Evolutionary conservation across 2,797 vertebrate genomes (phyloP), one percentile per base, ranked within the genome.

Genomic region (Furcifer pardalis): DNA sequence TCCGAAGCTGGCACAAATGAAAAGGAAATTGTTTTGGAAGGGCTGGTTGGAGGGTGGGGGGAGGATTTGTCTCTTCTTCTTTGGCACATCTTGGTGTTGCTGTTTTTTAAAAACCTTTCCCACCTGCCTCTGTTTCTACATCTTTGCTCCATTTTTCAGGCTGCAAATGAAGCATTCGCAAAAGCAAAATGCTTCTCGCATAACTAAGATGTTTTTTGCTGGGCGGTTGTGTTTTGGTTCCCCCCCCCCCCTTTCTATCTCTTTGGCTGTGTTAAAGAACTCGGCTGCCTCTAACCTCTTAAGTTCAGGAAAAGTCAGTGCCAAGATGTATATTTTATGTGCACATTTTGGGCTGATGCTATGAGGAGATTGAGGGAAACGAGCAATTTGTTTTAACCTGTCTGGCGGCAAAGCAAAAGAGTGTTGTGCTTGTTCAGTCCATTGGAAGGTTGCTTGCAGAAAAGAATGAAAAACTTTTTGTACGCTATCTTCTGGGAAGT

Each of bases 1-100:
- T 69, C n/a, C 59, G 13, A 82, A 89, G 87, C 92, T 93, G 92
- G 92, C 91, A 93, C 92, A 90, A 89, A 88, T 90, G 91, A 91
- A 92, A 93, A 89, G 90, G 79, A 93, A 94, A 93, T 91, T 92
- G 75, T 77, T 52, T 25, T 19, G 5, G n/a, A n/a, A n/a, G n/a
- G n/a, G n/a, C n/a, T n/a, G n/a, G n/a, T n/a, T n/a, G n/a, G 21
- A 35, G 69, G 37, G 15, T 17, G 92, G 87, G 71, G 30, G 81
- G 91, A 89, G 89, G 90, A 89, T 86, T 90, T 92, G 40, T 81
- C n/a, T 79, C 15, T 89, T 87, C 78, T 85, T 88, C 91, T 88
- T 89, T 94, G 91, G 91, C 91, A 93, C 92, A 86, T 91, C 88
- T 91, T 89, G 90, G 89, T 90, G 90, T 3, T 8, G 86, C 91